Evolutionary conservation across 2,113 vertebrate genomes (phyloP).

Genomic region (Pterocles gutturalis): DNA sequence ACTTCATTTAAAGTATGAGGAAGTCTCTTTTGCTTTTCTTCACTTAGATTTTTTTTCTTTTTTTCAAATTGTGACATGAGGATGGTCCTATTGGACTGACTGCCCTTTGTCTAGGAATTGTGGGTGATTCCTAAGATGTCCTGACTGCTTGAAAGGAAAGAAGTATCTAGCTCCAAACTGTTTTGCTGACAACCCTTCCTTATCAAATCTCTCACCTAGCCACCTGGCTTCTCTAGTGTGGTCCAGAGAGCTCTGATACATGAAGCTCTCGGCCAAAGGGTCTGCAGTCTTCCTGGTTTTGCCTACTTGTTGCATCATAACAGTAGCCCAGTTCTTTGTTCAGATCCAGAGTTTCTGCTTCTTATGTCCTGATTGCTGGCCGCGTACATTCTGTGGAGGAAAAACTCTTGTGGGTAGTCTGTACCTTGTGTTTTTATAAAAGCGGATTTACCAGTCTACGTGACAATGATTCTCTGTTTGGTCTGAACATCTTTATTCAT

Average conservation of each 20-base stretch:
- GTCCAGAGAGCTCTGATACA: neutral
- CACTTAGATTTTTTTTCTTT: neutral
- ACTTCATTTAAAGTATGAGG: neutral
- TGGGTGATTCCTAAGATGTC: neutral
- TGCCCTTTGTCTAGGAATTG: neutral
- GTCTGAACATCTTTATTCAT: neutral
- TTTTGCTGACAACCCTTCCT: neutral
- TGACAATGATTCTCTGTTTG: neutral
- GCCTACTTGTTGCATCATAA: neutral
- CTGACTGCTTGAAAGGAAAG: neutral
- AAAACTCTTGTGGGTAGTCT: neutral
- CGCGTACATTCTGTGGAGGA: neutral
- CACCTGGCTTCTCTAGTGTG: neutral
- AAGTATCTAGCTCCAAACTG: accelerated
- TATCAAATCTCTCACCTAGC: neutral
- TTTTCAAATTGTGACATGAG: neutral
- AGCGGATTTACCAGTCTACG: neutral
- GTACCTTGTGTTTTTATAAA: neutral
- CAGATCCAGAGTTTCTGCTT: neutral
- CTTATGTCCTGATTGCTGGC: neutral
- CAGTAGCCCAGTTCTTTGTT: neutral
- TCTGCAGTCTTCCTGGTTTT: neutral
- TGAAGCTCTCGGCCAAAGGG: neutral
- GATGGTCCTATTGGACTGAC: neutral
- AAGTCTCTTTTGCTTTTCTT: neutral